These are phyloP conservation scores for Plusia festucae DNA, from an alignment of 2,888 invertebrate species.

Conservation along the genomic window DNA sequence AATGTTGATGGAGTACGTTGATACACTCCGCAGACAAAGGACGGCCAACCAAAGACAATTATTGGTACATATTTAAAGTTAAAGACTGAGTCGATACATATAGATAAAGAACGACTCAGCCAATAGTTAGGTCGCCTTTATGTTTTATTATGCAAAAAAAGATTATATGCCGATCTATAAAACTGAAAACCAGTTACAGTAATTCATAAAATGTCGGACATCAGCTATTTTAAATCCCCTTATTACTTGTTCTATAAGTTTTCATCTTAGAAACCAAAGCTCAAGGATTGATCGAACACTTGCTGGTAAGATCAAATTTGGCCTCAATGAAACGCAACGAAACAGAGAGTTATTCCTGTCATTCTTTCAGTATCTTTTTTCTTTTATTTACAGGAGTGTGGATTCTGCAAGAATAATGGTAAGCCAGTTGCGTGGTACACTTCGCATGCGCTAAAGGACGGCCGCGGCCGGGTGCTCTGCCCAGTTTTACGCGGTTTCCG, in stretches of 20 bases:
- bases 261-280: not conserved
- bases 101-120: no score
- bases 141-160: no score
- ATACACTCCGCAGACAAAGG: conserved; percentile 74
- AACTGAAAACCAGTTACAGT: no score
- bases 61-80: conserved; percentile 21
- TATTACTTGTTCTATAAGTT: no score
- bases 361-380: no score
- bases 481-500: conserved; percentile 91
- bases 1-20: conserved; percentile 74
- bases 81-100: not conserved
- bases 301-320: not conserved
- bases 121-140: no score
- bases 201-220: no score
- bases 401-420: conserved; percentile 91
- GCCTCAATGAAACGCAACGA: not conserved
- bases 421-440: conserved; percentile 90
- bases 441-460: conserved; percentile 91
- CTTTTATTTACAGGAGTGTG: conserved; percentile 76
- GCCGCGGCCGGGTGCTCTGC: conserved; percentile 90
- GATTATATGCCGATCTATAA: no score
- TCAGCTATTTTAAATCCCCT: no score
- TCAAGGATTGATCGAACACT: not conserved
- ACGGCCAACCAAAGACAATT: conserved; percentile 62
- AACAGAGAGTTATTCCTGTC: no score